Evolutionary conservation across 2,113 vertebrate genomes (phyloP).

Genomic region (Haemorhous mexicanus): DNA sequence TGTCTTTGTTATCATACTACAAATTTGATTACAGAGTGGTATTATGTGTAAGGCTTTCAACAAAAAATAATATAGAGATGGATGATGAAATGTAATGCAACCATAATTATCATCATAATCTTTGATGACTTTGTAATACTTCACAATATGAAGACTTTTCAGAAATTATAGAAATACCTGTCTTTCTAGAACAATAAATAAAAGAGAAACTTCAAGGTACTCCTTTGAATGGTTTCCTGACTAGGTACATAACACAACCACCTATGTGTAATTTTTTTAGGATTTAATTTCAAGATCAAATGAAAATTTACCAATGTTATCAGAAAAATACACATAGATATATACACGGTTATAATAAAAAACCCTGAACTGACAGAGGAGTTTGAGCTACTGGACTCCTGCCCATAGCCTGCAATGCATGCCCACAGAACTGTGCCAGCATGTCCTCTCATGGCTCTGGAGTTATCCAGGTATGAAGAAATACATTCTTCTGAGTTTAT

Average conservation of each 20-base stretch:
- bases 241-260: background rate
- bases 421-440: fast-evolving
- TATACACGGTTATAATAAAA: background rate
- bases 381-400: background rate
- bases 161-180: background rate
- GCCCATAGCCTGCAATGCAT: background rate
- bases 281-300: background rate
- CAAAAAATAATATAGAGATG: background rate
- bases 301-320: background rate
- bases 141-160: background rate
- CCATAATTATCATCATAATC: background rate
- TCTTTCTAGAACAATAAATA: background rate
- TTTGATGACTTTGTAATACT: background rate
- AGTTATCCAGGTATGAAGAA: background rate
- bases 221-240: background rate
- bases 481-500: background rate
- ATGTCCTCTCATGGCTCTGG: background rate
- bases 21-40: background rate
- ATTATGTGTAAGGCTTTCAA: background rate
- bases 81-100: background rate
- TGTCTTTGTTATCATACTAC: background rate
- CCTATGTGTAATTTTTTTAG: background rate
- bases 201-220: background rate
- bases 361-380: background rate
- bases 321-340: fast-evolving